Evolutionary conservation across 2,888 invertebrate genomes (phyloP).

Genomic region (Carabus problematicus): DNA sequence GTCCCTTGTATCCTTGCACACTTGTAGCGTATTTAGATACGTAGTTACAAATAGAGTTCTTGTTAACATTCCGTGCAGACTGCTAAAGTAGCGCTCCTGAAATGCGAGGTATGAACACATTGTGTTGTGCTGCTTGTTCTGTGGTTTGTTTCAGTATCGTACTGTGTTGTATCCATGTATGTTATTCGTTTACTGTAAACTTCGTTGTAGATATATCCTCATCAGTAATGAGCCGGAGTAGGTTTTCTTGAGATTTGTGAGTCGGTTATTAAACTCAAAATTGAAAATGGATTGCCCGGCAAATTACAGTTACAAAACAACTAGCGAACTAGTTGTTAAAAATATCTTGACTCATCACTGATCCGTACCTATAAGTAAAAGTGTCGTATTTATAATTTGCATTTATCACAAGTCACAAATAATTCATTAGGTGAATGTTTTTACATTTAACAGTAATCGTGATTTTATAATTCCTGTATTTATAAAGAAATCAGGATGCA

Average conservation of each 20-base stretch:
- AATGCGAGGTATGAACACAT: conserved; percentile 46
- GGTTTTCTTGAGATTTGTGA: too few species aligned
- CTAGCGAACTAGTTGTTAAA: too few species aligned
- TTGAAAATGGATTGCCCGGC: too few species aligned
- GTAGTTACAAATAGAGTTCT: conserved; percentile 25
- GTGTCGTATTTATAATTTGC: background rate
- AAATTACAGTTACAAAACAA: too few species aligned
- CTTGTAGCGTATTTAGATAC: conserved; percentile 16
- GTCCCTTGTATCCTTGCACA: background rate
- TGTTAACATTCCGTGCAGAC: conserved; percentile 45
- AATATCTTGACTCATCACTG: background rate
- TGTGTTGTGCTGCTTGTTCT: background rate
- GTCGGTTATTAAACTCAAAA: too few species aligned
- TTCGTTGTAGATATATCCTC: too few species aligned
- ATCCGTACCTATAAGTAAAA: background rate
- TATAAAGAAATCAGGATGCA: too few species aligned
- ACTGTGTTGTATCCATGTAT: too few species aligned
- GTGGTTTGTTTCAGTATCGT: too few species aligned
- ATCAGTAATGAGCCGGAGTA: too few species aligned
- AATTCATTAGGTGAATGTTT: background rate
- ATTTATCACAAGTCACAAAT: background rate
- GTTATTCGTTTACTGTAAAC: too few species aligned
- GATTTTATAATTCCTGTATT: background rate
- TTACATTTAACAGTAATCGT: background rate
- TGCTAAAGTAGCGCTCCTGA: conserved; percentile 48